Conservation (phyloP, 2,888 invertebrate genomes). For the Diabrotica balteata region DNA sequence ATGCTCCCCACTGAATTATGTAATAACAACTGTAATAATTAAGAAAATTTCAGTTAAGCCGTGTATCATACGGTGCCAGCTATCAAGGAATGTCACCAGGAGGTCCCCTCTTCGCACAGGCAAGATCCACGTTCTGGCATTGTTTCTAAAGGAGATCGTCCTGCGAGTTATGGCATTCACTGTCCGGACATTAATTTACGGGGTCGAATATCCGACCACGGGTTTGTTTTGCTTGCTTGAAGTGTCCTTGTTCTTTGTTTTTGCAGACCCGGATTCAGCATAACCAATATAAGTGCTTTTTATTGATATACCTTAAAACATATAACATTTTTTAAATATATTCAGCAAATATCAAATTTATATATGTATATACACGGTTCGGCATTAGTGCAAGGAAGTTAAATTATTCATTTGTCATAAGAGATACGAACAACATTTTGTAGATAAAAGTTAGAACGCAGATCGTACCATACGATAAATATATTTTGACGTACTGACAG, state of each 20-base stretch:
- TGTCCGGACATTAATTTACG: slow-evolving; percentile 29
- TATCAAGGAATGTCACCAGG: slow-evolving; percentile 20
- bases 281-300: too few relatives aligned
- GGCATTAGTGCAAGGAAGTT: too few relatives aligned
- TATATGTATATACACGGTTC: too few relatives aligned
- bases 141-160: slow-evolving; percentile 30
- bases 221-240: slow-evolving; percentile 14
- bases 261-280: too few relatives aligned
- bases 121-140: slow-evolving; percentile 19
- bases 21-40: slow-evolving; percentile 24
- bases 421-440: too few relatives aligned
- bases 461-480: too few relatives aligned
- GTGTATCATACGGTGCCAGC: slow-evolving; percentile 14
- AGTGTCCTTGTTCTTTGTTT: background rate
- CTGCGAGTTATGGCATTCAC: slow-evolving; percentile 30
- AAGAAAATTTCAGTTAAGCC: slow-evolving; percentile 13
- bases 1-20: slow-evolving; percentile 38
- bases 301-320: too few relatives aligned
- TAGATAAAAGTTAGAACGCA: too few relatives aligned
- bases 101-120: slow-evolving; percentile 11
- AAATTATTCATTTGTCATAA: too few relatives aligned
- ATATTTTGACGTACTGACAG: too few relatives aligned
- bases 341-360: too few relatives aligned
- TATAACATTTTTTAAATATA: too few relatives aligned
- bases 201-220: slow-evolving; percentile 25